Evolutionary conservation across 2,888 invertebrate species (phyloP).

Genomic region (Pandemis corylana): DNA sequence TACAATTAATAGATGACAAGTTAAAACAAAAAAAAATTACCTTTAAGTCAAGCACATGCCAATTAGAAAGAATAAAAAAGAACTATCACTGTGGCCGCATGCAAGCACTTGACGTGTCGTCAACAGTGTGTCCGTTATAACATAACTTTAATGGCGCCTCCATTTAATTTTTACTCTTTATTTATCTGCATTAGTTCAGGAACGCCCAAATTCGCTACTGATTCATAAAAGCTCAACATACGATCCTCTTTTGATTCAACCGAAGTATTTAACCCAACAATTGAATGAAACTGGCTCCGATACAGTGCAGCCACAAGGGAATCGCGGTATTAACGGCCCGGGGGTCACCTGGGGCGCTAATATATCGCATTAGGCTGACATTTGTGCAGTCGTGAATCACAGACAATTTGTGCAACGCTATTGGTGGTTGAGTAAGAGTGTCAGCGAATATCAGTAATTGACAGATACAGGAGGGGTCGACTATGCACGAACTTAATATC

Average conservation of each 20-base stretch:
- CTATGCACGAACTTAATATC: not conserved
- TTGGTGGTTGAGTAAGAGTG: conserved; percentile 21
- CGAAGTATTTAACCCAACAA: not conserved
- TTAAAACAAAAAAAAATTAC: too few species aligned
- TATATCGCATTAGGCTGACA: conserved; percentile 33
- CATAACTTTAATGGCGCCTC: too few species aligned
- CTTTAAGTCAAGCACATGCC: too few species aligned
- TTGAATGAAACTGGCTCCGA: not conserved
- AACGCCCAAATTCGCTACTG: too few species aligned
- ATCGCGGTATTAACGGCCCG: not conserved
- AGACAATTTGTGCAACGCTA: conserved; percentile 30
- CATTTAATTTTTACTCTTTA: too few species aligned
- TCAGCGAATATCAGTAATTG: conserved; percentile 8
- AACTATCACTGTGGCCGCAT: too few species aligned
- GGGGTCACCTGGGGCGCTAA: conserved; percentile 17
- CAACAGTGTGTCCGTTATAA: too few species aligned
- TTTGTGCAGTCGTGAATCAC: conserved; percentile 28
- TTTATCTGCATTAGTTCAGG: too few species aligned
- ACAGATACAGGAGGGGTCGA: not conserved
- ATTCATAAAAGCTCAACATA: too few species aligned
- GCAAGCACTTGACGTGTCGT: too few species aligned
- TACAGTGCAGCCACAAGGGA: not conserved
- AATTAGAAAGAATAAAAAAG: too few species aligned
- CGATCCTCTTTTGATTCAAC: not conserved
- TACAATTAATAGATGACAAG: too few species aligned